Evolutionary conservation across 1,140 invertebrate species (phyloP), one percentile per base, ranked within the genome.

Genomic region (Theocolax elegans): DNA sequence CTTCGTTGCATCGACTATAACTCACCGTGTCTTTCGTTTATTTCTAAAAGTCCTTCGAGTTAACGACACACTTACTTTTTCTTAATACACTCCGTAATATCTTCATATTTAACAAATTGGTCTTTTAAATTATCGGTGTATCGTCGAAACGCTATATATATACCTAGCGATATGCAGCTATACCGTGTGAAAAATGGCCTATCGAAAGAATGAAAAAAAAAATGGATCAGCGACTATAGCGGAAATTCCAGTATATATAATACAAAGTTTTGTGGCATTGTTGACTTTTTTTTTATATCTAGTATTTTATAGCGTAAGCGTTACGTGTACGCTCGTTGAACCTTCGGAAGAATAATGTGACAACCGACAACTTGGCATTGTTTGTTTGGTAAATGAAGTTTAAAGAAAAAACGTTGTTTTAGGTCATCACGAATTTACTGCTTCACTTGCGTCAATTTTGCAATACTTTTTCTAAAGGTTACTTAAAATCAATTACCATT

Each of bases 181-280:
- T n/a, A n/a, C n/a, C n/a, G n/a, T n/a, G n/a, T n/a, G n/a, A n/a
- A n/a, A n/a, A n/a, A n/a, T n/a, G n/a, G n/a, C n/a, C n/a, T n/a
- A n/a, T n/a, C n/a, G n/a, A n/a, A n/a, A n/a, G n/a, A n/a, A 58
- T 58, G 2, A 25, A 19, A 23, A 58, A 19, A n/a, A 40, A 23
- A 40, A 23, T 31, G 3, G 23, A 23, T 40, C 6, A 31, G 17
- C n/a, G n/a, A 42, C 21, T 31, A 35, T 49, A 46, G 15, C 48
- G 49, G 23, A 65, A 31, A 29, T 35, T 31, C 48, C 19, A 48
- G 60, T 49, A 31, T n/a, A n/a, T n/a, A n/a, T 38, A 35, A 49
- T 49, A 38, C 44, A 48, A n/a, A 65, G 48, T 54, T 65, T 53
- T 42, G 63, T 54, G 49, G 63, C 63, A 65, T 65, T 65, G 49